Base-by-base conservation (phyloP, 1,140 invertebrate genomes). In the Drosophila baimaii region DNA sequence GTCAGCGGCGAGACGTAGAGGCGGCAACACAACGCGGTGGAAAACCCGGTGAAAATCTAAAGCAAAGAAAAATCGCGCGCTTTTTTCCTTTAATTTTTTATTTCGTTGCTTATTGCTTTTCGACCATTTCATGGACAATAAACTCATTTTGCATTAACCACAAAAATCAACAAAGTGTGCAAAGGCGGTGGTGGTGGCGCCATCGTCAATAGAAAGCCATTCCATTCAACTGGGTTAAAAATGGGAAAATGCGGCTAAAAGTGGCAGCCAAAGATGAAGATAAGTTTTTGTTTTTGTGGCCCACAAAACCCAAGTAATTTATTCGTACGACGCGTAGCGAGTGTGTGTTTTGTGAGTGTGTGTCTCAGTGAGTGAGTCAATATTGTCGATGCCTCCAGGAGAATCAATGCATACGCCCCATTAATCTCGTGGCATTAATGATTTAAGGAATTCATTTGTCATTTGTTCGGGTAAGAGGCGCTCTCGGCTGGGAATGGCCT, bases 141-240 rank as follows among this genome's bases (percentile, higher is more conserved):
- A 86, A 86, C 68, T 58, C 63, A 79, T 79, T 77, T 77, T 68
- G 64, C 49, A 58, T 73, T 81, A 86, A 86, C 55, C 79, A 79
- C 70, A 64, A 86, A 88, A 86, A 79, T 79, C 70, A 88, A 88
- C 79, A 86, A 88, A 66, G 31, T 88, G 82, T 86, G 82, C 75
- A 63, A 77, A 79, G 41, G 52, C 59, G 58, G 35, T 27, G 46
- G 35, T 27, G 46, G 46, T 52, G 49, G 44, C 46, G 49, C 73
- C 71, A 64, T 61, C 43, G 35, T 55, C 55, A 65, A 64, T 77
- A 80, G 81, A 83, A 77, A 84, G 81, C 81, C 51, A 5, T 12
- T n/a, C 19, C 51, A 52, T 65, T 44, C 55, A 56, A 31, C 21
- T 47, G 44, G 54, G 19, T 12, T 19, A 56, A 57, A 66, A 69